phyloP scores from a whole-genome alignment of 2,888 invertebrate species.

The Anodontia alba region DNA sequence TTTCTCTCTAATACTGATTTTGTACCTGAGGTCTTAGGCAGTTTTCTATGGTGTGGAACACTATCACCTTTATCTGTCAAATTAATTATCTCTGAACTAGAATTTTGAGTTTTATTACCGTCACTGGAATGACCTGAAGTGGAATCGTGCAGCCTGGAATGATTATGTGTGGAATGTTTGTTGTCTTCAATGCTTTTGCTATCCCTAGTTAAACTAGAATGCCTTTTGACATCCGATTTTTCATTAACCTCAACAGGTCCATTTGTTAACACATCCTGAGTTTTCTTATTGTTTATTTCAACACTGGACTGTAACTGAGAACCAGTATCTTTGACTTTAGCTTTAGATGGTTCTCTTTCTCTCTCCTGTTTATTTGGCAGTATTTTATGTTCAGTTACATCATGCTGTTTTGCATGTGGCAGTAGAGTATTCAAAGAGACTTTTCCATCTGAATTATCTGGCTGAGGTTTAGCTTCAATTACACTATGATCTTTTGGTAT shows the following conservation, averaged over 20 bases:
- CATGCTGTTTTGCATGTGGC: no score
- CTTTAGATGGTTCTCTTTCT: not conserved
- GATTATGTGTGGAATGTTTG: not conserved
- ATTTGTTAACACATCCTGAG: not conserved
- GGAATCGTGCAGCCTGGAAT: not conserved
- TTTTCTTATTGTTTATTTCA: not conserved
- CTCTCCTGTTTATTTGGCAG: not conserved
- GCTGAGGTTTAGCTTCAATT: not conserved
- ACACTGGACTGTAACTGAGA: not conserved
- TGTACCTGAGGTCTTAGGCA: not conserved
- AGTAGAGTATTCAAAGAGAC: not conserved
- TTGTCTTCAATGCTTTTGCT: not conserved
- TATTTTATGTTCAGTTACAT: not conserved
- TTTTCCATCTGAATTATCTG: not conserved
- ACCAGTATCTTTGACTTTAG: not conserved
- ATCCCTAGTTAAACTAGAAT: not conserved
- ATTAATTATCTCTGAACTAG: not conserved
- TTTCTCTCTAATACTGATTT: constrained; percentile 4
- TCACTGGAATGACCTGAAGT: not conserved
- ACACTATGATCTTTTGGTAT: not conserved
- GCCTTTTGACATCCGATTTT: not conserved
- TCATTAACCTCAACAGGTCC: not conserved
- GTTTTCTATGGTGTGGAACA: not conserved
- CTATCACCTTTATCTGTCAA: not conserved
- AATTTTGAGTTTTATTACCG: not conserved